phyloP scores from a whole-genome alignment of 2,888 invertebrate genomes.

The Zaprionus bogoriensis region DNA sequence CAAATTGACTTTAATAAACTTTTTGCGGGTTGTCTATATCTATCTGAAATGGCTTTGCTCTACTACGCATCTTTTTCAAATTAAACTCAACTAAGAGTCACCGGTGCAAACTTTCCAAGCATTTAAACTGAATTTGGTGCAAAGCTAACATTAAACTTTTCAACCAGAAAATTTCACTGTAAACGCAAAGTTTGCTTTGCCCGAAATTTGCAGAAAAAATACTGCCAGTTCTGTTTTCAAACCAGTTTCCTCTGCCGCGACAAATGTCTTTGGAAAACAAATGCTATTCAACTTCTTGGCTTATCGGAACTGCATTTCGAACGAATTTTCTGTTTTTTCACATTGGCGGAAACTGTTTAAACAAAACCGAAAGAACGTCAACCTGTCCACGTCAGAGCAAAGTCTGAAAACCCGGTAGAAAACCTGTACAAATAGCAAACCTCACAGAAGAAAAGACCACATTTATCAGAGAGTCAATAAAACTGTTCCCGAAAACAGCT shows the following conservation, averaged over 20 bases:
- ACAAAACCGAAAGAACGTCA: not conserved
- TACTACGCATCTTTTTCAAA: not conserved
- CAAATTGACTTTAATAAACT: too few relatives aligned
- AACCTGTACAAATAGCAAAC: too few relatives aligned
- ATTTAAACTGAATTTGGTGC: not conserved
- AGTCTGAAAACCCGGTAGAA: not conserved
- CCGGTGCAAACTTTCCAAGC: not conserved
- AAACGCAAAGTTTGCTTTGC: not conserved
- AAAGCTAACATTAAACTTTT: not conserved
- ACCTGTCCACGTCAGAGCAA: not conserved
- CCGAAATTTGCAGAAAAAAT: not conserved
- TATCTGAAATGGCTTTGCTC: too few relatives aligned
- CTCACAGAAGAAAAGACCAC: too few relatives aligned
- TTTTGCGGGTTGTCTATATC: too few relatives aligned
- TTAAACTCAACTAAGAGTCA: not conserved
- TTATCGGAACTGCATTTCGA: not conserved
- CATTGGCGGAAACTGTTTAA: not conserved
- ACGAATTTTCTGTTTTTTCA: not conserved
- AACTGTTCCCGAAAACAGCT: conserved; percentile 14
- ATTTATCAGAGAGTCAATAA: too few relatives aligned
- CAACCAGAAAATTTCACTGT: not conserved
- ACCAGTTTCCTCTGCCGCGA: not conserved
- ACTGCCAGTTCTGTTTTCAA: too few relatives aligned
- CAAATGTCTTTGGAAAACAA: too few relatives aligned
- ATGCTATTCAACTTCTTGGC: not conserved